A percentile compares a stretch with the other conserved stretches of the same genome.
These are phyloP conservation scores for Esperia sulphurella DNA, from an alignment of 2,888 invertebrate genomes.

Conservation along the genomic window DNA sequence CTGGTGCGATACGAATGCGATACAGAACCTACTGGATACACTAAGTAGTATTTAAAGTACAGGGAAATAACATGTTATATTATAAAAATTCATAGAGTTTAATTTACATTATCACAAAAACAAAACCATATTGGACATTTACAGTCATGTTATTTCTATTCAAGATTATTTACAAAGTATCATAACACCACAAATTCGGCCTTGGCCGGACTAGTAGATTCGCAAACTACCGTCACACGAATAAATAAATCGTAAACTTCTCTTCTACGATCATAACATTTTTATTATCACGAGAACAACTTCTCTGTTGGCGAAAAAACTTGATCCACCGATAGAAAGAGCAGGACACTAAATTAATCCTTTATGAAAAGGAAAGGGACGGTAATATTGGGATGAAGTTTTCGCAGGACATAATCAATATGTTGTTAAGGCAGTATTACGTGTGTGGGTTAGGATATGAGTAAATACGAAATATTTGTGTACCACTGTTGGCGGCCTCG, in stretches of 20 bases:
- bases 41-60: too few relatives aligned
- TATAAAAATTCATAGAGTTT: too few relatives aligned
- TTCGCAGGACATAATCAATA: conserved; percentile 26
- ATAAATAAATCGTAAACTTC: conserved; percentile 69
- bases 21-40: too few relatives aligned
- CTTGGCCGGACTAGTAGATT: conserved; percentile 17
- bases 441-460: neutral
- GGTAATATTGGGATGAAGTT: conserved; percentile 8
- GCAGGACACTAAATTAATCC: conserved; percentile 3
- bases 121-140: neutral
- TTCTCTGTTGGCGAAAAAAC: conserved; percentile 35
- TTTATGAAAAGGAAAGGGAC: conserved; percentile 8
- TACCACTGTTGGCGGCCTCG: neutral
- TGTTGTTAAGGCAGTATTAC: conserved; percentile 22
- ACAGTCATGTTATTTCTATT: neutral
- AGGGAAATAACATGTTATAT: too few relatives aligned
- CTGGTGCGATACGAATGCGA: too few relatives aligned
- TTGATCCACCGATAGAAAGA: conserved; percentile 26
- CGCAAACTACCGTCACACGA: conserved; percentile 40
- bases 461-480: conserved; percentile 1
- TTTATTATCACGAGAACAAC: conserved; percentile 53
- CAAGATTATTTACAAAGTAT: neutral
- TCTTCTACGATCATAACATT: conserved; percentile 60
- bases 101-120: too few relatives aligned
- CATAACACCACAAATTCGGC: too few relatives aligned